Evolutionary conservation across 2,797 vertebrate genomes (phyloP).

Genomic region (Diplodus puntazzo): DNA sequence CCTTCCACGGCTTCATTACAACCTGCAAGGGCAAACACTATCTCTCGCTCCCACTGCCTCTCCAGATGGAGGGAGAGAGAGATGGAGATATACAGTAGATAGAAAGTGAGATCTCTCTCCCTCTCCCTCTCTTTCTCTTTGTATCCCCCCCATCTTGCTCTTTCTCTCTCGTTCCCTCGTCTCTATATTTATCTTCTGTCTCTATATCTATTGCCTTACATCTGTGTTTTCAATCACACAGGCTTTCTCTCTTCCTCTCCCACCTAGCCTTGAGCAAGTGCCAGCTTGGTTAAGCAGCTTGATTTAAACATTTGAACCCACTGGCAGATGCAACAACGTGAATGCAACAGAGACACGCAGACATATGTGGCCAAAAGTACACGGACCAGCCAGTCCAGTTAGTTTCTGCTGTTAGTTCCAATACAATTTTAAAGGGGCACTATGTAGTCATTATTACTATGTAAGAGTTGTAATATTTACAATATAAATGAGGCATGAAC

Average conservation of each 20-base stretch:
- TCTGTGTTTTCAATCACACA: slow-evolving; percentile 62
- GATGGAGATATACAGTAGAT: slow-evolving; percentile 68
- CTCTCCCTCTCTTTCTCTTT: slow-evolving; percentile 34
- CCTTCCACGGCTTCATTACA: slow-evolving; percentile 84
- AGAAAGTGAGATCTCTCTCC: slow-evolving; percentile 66
- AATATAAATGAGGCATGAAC: too few relatives aligned
- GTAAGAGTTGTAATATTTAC: too few relatives aligned
- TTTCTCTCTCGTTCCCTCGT: slow-evolving; percentile 61
- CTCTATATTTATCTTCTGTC: slow-evolving; percentile 77
- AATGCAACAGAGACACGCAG: slow-evolving; percentile 23
- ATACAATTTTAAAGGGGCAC: too few relatives aligned
- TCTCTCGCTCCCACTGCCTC: slow-evolving; percentile 73
- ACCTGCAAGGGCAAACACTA: slow-evolving; percentile 83
- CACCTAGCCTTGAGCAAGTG: slow-evolving; percentile 52
- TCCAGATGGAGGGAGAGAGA: slow-evolving; percentile 71
- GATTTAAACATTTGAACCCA: slow-evolving; percentile 54
- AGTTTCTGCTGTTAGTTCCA: too few relatives aligned
- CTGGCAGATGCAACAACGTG: slow-evolving; percentile 26
- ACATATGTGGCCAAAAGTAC: slow-evolving; percentile 6
- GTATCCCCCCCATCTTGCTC: slow-evolving; percentile 43
- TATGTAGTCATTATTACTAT: too few relatives aligned
- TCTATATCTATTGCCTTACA: slow-evolving; percentile 59
- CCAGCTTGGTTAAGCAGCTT: slow-evolving; percentile 49
- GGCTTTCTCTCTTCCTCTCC: slow-evolving; percentile 53
- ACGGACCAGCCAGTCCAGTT: neutral